A percentile compares a stretch with the other conserved stretches of the same genome.
phyloP scores from a whole-genome alignment of 2,113 vertebrate genomes.

The Connochaetes taurinus region DNA sequence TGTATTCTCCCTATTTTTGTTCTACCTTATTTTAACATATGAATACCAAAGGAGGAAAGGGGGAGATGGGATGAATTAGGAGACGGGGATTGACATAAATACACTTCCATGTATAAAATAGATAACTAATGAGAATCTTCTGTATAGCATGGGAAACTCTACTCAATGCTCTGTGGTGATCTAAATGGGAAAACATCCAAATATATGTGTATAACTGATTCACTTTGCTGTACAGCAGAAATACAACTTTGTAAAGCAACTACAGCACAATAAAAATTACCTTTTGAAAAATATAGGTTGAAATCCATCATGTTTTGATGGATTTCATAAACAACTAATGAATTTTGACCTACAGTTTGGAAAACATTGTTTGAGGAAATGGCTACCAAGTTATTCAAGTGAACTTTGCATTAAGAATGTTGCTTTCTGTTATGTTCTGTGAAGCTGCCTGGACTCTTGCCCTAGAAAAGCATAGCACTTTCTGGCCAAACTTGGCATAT shows the following conservation, averaged over 20 bases:
- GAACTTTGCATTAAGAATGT: not conserved
- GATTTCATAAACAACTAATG: not conserved
- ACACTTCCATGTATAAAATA: not conserved
- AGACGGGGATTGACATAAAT: not conserved
- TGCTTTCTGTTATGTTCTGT: not conserved
- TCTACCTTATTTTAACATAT: not conserved
- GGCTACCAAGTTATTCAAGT: not conserved
- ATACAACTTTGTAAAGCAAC: not conserved
- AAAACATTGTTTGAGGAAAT: not conserved
- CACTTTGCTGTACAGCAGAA: not conserved
- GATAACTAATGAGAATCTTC: not conserved
- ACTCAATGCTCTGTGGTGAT: not conserved
- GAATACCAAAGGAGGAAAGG: not conserved
- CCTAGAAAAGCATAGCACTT: not conserved
- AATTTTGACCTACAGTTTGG: not conserved
- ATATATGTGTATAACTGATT: not conserved
- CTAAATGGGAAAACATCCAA: not conserved
- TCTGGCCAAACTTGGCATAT: not conserved
- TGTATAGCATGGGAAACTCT: not conserved
- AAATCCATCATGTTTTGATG: not conserved
- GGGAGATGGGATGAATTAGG: not conserved
- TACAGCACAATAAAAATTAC: not conserved
- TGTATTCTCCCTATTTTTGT: not conserved
- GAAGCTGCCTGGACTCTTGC: not conserved
- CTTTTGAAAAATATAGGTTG: not conserved